Base-by-base conservation (phyloP, 2,113 vertebrate species). In the Sinocyclocheilus anophthalmus region DNA sequence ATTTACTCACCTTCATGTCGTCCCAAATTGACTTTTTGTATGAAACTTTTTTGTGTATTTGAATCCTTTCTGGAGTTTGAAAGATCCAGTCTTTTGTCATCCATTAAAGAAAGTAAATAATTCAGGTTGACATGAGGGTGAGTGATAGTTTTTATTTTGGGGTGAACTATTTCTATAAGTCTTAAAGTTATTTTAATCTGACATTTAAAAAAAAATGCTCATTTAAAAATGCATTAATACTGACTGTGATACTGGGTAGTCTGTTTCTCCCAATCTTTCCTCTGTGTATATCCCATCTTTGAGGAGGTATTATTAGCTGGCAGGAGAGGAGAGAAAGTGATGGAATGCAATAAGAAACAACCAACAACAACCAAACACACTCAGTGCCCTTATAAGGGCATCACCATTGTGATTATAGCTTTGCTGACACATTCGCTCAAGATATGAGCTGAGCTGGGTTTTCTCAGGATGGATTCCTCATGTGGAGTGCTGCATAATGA, bases 331-430 rank as follows among this genome's bases (percentile, higher is more conserved):
- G 85, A 89, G 86, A 81, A 59, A 88, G 77, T 55, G 61, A 77
- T 85, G 77, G 84, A 89, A 85, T 77, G 61, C 72, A 83, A 61
- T 24, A 85, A 65, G 75, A 79, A 73, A 33, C 30, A 33, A 33
- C 30, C 30, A 33, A 33, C 30, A 84, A 78, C 78, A 85, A 76
- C 76, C 24, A 30, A 92, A 39, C 78, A 87, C 86, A 86, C 80
- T 76, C 55, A 22, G 77, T 77, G 45, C 86, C 92, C 92, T 89
- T 92, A 92, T 90, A 93, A 90, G 92, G 93, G 79, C 83, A 92
- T 76, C 20, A 67, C 85, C 76, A 91, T 83, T n/a, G 82, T 84
- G 88, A 89, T 90, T 91, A 86, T 3, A 50, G 50, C 55, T 84
- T 87, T 85, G 85, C 89, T 89, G 87, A 82, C 81, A 86, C 30